Percentiles rank a stretch among this genome's conserved stretches.
These are phyloP conservation scores for Coryphaenoides rupestris DNA, from an alignment of 2,113 vertebrate genomes.

Conservation along the genomic window DNA sequence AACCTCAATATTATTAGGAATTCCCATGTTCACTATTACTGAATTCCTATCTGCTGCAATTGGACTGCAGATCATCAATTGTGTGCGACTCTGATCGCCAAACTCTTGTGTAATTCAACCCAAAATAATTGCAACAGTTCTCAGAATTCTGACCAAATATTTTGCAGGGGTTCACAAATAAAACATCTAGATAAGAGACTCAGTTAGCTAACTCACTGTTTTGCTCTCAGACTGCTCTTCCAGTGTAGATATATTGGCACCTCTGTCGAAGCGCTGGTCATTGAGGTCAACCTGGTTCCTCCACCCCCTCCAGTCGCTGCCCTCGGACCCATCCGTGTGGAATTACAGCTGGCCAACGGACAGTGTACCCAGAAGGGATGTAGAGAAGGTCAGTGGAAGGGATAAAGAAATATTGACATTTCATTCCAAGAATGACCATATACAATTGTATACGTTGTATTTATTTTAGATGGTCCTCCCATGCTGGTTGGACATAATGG, in stretches of 20 bases:
- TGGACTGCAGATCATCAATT: too few species aligned
- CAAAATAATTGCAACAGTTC: too few species aligned
- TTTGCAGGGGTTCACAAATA: too few species aligned
- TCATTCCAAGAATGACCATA: too few species aligned
- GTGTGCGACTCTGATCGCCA: too few species aligned
- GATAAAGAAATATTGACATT: neutral
- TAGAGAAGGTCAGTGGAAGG: constrained; percentile 47
- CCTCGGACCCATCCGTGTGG: constrained; percentile 54
- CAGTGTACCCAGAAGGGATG: constrained; percentile 48
- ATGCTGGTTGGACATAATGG: neutral
- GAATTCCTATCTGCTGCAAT: too few species aligned
- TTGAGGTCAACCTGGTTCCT: constrained; percentile 32
- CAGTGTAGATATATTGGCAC: constrained; percentile 60
- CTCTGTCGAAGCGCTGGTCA: constrained; percentile 40
- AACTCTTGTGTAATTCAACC: too few species aligned
- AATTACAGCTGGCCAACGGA: constrained; percentile 62
- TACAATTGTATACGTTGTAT: neutral
- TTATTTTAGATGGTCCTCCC: neutral
- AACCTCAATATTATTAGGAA: too few species aligned
- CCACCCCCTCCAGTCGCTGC: constrained; percentile 43
- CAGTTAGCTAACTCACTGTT: neutral
- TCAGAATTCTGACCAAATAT: too few species aligned
- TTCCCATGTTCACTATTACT: too few species aligned
- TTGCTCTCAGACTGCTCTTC: constrained; percentile 42
- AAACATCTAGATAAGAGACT: too few species aligned